Conservation (phyloP, 2,888 invertebrate species). For the Hirtodrosophila confusa region DNA sequence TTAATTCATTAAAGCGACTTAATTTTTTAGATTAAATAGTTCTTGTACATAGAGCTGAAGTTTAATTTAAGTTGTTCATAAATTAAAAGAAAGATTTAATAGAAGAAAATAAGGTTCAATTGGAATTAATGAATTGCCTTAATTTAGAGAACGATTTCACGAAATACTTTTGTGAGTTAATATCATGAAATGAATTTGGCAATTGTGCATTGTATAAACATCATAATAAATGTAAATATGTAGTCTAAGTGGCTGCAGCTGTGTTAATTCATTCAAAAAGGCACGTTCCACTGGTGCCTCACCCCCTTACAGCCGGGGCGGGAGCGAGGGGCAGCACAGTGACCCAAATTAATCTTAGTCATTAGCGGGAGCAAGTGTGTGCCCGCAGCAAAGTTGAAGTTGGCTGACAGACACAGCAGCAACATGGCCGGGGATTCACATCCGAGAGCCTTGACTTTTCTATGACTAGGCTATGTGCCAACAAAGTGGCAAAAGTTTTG, state of each 20-base stretch:
- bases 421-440: conserved; percentile 8
- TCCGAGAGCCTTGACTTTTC: conserved; percentile 42
- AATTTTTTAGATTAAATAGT: no score
- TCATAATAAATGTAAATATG: neutral
- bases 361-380: conserved; percentile 69
- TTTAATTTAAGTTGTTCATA: no score
- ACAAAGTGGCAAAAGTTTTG: conserved; percentile 63
- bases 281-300: conserved; percentile 27
- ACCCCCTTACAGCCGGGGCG: no score
- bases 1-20: no score
- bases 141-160: no score
- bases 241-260: conserved; percentile 21
- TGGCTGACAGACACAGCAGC: conserved; percentile 37
- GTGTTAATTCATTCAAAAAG: conserved; percentile 41
- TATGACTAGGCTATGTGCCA: conserved; percentile 39
- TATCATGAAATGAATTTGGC: no score
- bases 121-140: no score
- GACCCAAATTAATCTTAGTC: conserved; percentile 81
- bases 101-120: no score
- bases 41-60: no score
- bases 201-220: conserved; percentile 10
- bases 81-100: no score
- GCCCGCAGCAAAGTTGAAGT: conserved; percentile 41
- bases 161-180: no score
- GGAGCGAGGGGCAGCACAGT: conserved; percentile 47